A percentile compares a stretch with the other conserved stretches of the same genome.
Conservation (phyloP, 2,113 vertebrate genomes). For the Trachemys scripta region DNA sequence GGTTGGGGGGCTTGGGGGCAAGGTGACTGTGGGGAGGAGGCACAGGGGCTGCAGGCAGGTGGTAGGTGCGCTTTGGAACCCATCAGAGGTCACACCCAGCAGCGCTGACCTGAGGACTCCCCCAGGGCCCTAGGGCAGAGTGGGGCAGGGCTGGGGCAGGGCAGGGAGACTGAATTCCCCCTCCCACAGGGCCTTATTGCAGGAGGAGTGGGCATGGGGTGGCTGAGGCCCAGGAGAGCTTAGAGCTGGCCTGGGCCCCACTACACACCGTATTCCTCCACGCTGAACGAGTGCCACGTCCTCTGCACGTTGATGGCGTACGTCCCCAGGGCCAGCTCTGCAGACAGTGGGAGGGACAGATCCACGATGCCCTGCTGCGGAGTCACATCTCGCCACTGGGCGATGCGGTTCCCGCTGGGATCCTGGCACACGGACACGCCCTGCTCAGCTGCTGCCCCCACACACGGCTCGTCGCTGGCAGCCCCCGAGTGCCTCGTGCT, state of each 20-base stretch:
- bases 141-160: neutral
- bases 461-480: neutral
- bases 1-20: no score
- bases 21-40: no score
- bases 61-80: no score
- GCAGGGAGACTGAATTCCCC: neutral
- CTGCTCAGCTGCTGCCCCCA: neutral
- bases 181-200: fast-evolving
- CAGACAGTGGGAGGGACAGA: slow-evolving; percentile 34
- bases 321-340: slow-evolving; percentile 1
- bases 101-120: no score
- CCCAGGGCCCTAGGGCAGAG: neutral
- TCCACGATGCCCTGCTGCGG: slow-evolving; percentile 24
- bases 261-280: slow-evolving; percentile 31
- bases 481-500: neutral
- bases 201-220: neutral
- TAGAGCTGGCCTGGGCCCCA: neutral
- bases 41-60: no score
- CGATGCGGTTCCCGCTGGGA: neutral
- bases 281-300: neutral
- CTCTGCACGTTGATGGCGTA: slow-evolving; percentile 10
- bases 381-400: neutral
- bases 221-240: neutral
- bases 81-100: no score
- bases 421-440: fast-evolving